Evolutionary conservation across 2,797 vertebrate species (phyloP).

Genomic region (Spondyliosoma cantharus): DNA sequence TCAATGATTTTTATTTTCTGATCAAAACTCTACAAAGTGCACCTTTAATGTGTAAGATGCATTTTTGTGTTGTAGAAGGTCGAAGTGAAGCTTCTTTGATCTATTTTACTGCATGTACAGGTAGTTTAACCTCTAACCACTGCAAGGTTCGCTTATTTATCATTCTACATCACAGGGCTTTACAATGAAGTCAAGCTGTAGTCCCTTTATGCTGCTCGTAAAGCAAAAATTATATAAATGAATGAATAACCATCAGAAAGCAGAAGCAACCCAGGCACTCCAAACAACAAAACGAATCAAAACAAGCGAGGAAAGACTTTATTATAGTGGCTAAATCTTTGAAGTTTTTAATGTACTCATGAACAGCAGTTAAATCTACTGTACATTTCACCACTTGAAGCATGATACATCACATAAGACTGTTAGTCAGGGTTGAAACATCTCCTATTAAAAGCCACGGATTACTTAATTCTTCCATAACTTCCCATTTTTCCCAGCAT

Average conservation of each 20-base stretch:
- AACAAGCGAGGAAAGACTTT: too few relatives aligned
- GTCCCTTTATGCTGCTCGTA: neutral
- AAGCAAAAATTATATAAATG: neutral
- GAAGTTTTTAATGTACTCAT: neutral
- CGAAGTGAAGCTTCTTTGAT: neutral
- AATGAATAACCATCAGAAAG: neutral
- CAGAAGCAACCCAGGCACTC: too few relatives aligned
- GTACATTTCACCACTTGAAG: neutral
- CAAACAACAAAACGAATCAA: too few relatives aligned
- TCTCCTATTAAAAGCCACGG: constrained; percentile 33
- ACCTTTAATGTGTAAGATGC: neutral
- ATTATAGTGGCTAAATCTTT: too few relatives aligned
- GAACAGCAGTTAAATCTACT: too few relatives aligned
- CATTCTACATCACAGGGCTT: too few relatives aligned
- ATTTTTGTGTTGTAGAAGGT: neutral
- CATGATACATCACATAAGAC: neutral
- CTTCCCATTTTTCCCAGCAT: constrained; percentile 51
- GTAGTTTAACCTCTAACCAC: neutral
- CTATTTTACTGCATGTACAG: neutral
- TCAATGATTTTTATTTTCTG: too few relatives aligned
- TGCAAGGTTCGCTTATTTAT: neutral
- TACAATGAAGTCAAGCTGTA: too few relatives aligned
- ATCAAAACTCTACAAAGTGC: too few relatives aligned
- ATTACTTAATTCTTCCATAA: constrained; percentile 43
- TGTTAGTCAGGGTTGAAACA: neutral